phyloP scores from a whole-genome alignment of 2,888 invertebrate genomes.

The Chirona hameri region DNA sequence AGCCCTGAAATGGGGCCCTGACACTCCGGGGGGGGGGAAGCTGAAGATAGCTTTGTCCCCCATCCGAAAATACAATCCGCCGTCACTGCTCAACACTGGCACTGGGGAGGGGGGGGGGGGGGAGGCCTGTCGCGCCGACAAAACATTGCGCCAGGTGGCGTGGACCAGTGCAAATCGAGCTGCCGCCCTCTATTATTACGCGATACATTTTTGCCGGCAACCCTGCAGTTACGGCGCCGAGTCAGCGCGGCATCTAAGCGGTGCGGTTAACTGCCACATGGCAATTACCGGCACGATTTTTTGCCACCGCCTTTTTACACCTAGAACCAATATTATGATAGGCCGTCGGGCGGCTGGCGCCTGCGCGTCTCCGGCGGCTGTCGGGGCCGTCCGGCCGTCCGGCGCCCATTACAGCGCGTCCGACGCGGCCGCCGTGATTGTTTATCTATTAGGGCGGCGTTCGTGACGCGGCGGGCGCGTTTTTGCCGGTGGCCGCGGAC shows the following conservation, averaged over 20 bases:
- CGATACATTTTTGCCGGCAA: background rate
- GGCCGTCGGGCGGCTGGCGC: background rate
- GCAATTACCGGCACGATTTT: background rate
- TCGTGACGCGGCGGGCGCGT: background rate
- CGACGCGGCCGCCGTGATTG: background rate
- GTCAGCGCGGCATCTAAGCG: background rate
- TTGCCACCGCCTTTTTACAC: slow-evolving; percentile 29
- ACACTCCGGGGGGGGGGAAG: no score
- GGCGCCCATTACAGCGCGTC: background rate
- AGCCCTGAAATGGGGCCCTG: no score
- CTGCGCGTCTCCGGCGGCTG: background rate
- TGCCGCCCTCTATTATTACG: background rate
- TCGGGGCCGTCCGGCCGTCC: background rate
- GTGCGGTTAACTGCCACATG: background rate
- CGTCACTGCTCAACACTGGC: no score
- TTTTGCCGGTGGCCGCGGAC: background rate
- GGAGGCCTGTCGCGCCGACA: no score
- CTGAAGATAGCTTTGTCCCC: no score
- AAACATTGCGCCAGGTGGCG: no score
- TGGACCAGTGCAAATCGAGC: background rate
- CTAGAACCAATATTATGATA: slow-evolving; percentile 22
- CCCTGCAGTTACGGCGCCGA: background rate
- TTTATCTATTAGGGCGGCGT: background rate
- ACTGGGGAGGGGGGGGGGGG: no score
- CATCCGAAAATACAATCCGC: no score